These are phyloP conservation scores for Hydrotaea diabolus DNA, from an alignment of 2,888 invertebrate species.

Conservation along the genomic window DNA sequence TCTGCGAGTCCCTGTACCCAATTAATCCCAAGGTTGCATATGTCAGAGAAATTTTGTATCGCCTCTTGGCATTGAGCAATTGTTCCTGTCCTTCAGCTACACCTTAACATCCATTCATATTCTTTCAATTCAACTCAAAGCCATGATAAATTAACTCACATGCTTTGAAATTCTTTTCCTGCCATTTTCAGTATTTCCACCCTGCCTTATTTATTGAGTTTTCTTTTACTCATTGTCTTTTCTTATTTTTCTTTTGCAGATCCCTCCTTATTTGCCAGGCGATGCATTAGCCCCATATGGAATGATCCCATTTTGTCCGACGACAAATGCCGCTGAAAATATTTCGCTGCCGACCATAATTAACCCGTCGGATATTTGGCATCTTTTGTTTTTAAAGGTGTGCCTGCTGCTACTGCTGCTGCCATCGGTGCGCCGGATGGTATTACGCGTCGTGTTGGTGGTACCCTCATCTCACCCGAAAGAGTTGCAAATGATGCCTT, in stretches of 20 bases:
- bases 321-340: background rate
- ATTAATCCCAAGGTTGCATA: too few relatives aligned
- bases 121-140: background rate
- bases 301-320: background rate
- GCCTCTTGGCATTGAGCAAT: too few relatives aligned
- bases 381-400: slow-evolving; percentile 5
- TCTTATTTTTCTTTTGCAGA: background rate
- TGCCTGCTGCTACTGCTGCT: background rate
- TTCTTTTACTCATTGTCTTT: too few relatives aligned
- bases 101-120: too few relatives aligned
- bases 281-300: slow-evolving; percentile 9
- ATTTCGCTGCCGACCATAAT: slow-evolving; percentile 20
- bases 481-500: slow-evolving; percentile 27
- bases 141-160: background rate
- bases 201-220: background rate
- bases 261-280: slow-evolving; percentile 3
- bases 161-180: background rate
- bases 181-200: background rate
- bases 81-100: too few relatives aligned
- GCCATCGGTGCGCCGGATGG: background rate
- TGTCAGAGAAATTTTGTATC: too few relatives aligned
- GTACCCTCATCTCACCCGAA: background rate
- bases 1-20: too few relatives aligned
- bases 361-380: slow-evolving; percentile 31
- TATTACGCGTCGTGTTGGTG: background rate